These are phyloP conservation scores for Oreochromis niloticus DNA, from an alignment of 2,113 vertebrate genomes.

Conservation along the genomic window DNA sequence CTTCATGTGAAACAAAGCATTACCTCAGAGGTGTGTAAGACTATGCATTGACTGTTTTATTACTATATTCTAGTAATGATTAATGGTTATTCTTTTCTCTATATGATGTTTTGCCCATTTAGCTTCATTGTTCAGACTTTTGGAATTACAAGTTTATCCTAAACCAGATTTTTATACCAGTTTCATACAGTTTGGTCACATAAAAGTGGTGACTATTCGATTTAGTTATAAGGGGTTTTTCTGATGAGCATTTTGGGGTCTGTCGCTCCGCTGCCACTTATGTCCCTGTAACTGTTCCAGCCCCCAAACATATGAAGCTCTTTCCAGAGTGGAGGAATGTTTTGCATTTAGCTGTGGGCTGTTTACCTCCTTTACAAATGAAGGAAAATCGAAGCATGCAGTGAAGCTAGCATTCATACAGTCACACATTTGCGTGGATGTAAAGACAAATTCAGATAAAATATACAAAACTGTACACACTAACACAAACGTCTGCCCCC, in stretches of 20 bases:
- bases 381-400: background rate
- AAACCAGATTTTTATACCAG: background rate
- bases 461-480: background rate
- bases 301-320: background rate
- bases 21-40: background rate
- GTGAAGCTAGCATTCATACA: background rate
- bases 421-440: background rate
- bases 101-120: background rate
- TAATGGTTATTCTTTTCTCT: background rate
- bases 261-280: constrained; percentile 6
- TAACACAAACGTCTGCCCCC: background rate
- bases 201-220: background rate
- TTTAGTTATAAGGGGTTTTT: background rate
- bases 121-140: background rate
- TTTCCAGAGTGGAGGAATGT: constrained; percentile 41
- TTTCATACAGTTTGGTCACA: background rate
- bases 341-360: constrained; percentile 22
- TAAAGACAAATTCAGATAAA: background rate
- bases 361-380: constrained; percentile 38
- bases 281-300: background rate
- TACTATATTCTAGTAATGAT: background rate
- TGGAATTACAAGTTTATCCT: background rate
- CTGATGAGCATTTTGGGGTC: background rate
- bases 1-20: background rate
- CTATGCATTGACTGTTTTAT: background rate